These are phyloP conservation scores for Planococcus citri DNA, from an alignment of 1,140 invertebrate species.

Conservation along the genomic window DNA sequence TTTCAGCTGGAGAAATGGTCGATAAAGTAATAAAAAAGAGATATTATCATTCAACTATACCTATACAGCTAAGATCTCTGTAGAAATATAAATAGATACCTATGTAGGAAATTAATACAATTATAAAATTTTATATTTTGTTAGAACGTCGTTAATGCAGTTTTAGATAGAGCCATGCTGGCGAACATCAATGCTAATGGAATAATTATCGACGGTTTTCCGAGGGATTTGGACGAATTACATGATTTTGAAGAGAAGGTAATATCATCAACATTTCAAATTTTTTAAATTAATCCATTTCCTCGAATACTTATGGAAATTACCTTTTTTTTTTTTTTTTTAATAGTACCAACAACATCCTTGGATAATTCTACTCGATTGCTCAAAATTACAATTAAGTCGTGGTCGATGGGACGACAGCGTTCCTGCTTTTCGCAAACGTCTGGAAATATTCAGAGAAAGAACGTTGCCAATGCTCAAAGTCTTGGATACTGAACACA, in stretches of 20 bases:
- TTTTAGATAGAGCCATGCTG: constrained; percentile 49
- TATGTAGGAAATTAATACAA: neutral
- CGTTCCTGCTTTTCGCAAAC: constrained; percentile 62
- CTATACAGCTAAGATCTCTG: neutral
- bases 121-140: no score
- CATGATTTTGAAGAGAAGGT: constrained; percentile 74
- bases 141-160: constrained; percentile 45
- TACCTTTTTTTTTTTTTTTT: neutral
- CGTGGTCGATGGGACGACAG: constrained; percentile 68
- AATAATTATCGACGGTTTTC: constrained; percentile 80
- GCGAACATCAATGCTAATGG: constrained; percentile 48
- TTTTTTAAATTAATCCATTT: no score
- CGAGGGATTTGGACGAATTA: constrained; percentile 71
- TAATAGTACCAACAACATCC: constrained; percentile 59
- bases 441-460: constrained; percentile 72
- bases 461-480: constrained; percentile 77
- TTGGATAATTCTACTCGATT: constrained; percentile 63
- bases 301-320: no score
- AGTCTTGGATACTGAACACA: constrained; percentile 58
- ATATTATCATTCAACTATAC: constrained; percentile 23
- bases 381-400: constrained; percentile 70
- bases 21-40: no score
- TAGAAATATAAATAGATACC: neutral
- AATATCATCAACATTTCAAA: no score
- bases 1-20: constrained; percentile 71